Conservation (phyloP, 2,888 invertebrate species). For the Erannis defoliaria region DNA sequence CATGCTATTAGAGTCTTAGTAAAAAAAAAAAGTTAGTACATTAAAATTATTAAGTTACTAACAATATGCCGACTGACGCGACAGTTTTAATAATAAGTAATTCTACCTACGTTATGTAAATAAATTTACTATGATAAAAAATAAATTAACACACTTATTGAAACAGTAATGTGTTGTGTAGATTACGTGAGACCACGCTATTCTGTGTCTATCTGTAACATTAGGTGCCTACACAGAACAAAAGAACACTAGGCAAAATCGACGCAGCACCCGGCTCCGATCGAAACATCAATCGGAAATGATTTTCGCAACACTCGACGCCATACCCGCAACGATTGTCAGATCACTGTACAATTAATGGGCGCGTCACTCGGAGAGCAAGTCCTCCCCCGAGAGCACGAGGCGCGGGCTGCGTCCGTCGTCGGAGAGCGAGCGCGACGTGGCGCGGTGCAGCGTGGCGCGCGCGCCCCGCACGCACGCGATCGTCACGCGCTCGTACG, state of each 20-base stretch:
- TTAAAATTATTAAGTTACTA: neutral
- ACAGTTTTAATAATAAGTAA: neutral
- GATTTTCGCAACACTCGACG: neutral
- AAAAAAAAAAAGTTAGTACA: neutral
- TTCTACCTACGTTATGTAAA: neutral
- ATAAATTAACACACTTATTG: too few relatives aligned
- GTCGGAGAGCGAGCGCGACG: slow-evolving; percentile 43
- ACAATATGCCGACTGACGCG: neutral
- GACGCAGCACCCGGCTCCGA: neutral
- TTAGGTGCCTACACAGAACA: neutral
- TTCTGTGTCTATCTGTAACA: neutral
- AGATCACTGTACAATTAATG: too few relatives aligned
- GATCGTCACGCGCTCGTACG: slow-evolving; percentile 56
- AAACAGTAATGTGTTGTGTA: too few relatives aligned
- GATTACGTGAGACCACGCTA: neutral
- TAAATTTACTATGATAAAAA: neutral
- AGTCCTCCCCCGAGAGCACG: slow-evolving; percentile 47
- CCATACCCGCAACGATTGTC: neutral
- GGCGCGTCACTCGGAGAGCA: slow-evolving; percentile 18
- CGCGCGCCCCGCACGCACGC: slow-evolving; percentile 49
- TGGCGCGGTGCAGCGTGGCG: slow-evolving; percentile 33
- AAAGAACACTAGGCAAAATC: neutral
- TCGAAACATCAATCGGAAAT: neutral
- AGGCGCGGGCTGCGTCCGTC: slow-evolving; percentile 45
- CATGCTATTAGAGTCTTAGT: neutral